Evolutionary conservation across 1,140 invertebrate species (phyloP), one percentile per base, ranked within the genome.

Genomic region (Camponotus pennsylvanicus): DNA sequence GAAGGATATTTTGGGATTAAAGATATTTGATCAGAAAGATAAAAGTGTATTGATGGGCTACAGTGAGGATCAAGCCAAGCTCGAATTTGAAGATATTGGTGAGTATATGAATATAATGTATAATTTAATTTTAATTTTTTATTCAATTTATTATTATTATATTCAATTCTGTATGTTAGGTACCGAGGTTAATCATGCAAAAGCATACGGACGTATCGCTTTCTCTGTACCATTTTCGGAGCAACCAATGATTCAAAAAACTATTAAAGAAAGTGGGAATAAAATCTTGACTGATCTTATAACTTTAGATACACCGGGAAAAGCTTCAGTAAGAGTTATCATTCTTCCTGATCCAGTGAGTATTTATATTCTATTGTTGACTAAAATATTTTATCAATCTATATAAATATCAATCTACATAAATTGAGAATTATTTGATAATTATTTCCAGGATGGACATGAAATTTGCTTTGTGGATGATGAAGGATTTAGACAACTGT

Each of bases 391-490:
- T 70, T 49, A 59, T 76, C 15, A 75, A 75, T 34, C 5, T 8
- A 67, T 8, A 40, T 79, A 69, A 67, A 67, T 49, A 59, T 76
- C 27, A 75, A 75, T 34, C 5, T 8, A 67, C 8, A 40, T 79
- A 69, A 67, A 67, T 21, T 21, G 21, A 21, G 0, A 21, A 21
- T 21, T 21, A 21, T 64, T 52, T 27, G 0, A 76, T 71, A 18
- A 59, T 57, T 84, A 66, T 45, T 83, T 86, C 91, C 78, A 97
- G 97, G 98, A 99, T 96, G 98, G 97, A 1, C 99, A 99, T 95
- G 99, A 99, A 96, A 99, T 99, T 86, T 99, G 99, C 95, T 99
- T 99, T 95, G 99, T 99, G 18, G 99, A 99, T 88, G 98, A 99
- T 92, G 98, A 99, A 95, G 98, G 97, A 40, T 99, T 99, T 95